These are phyloP conservation scores for Labeo rohita DNA, from an alignment of 2,113 vertebrate species.

Conservation along the genomic window DNA sequence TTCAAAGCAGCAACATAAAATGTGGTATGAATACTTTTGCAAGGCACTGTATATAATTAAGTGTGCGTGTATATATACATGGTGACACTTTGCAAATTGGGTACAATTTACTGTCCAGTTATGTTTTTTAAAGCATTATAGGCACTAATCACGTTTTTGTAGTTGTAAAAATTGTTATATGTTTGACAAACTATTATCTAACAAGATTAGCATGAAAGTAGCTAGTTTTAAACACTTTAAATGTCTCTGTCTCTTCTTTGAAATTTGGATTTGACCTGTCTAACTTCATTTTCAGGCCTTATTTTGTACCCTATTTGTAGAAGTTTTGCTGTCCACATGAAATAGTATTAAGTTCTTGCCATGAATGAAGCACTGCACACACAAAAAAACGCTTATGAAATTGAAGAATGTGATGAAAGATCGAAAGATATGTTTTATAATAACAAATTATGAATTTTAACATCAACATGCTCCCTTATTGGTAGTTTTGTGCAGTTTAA, in stretches of 20 bases:
- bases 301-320: neutral
- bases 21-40: no score
- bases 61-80: neutral
- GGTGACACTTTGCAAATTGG: neutral
- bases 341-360: slow-evolving; percentile 11
- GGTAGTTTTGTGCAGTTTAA: slow-evolving; percentile 43
- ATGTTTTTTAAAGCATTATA: neutral
- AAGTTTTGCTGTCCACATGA: slow-evolving; percentile 23
- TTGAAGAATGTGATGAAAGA: slow-evolving; percentile 18
- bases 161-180: neutral
- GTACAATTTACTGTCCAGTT: neutral
- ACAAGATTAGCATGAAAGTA: neutral
- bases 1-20: no score
- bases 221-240: neutral
- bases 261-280: neutral
- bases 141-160: neutral
- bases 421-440: slow-evolving; percentile 56
- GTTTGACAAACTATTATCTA: neutral
- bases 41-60: neutral
- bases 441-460: slow-evolving; percentile 55
- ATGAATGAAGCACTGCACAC: slow-evolving; percentile 9
- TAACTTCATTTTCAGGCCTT: neutral
- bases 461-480: slow-evolving; percentile 48
- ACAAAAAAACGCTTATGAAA: slow-evolving; percentile 14
- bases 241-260: neutral